Evolutionary conservation across 1,140 invertebrate genomes (phyloP).

Genomic region (Hypsibius dujardini): DNA sequence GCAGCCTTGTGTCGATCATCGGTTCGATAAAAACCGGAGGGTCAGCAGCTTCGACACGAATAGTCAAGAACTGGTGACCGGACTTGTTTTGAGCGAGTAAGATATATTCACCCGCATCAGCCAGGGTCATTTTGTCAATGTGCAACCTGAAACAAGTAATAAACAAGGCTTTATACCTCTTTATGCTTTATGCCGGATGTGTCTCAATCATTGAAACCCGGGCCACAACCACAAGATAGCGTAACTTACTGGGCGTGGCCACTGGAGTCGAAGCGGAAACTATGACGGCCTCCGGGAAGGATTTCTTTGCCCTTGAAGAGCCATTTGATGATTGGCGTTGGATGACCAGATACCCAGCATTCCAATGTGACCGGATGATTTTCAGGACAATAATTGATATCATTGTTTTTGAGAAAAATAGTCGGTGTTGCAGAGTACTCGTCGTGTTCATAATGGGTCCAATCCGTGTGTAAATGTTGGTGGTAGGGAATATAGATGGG

Average conservation of each 20-base stretch:
- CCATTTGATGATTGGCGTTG: slow-evolving; percentile 67
- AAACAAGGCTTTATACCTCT: too few relatives aligned
- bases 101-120: slow-evolving; percentile 55
- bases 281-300: slow-evolving; percentile 19
- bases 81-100: slow-evolving; percentile 22
- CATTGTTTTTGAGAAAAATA: background rate
- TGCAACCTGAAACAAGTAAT: too few relatives aligned
- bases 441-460: background rate
- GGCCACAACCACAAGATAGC: too few relatives aligned
- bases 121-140: slow-evolving; percentile 47
- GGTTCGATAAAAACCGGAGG: slow-evolving; percentile 70
- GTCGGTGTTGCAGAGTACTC: background rate
- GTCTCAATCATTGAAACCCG: too few relatives aligned
- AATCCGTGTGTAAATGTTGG: background rate
- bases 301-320: slow-evolving; percentile 55
- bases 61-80: background rate
- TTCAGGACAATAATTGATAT: background rate
- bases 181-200: too few relatives aligned
- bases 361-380: slow-evolving; percentile 31
- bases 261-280: background rate
- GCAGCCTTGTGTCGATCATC: slow-evolving; percentile 55
- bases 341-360: slow-evolving; percentile 60
- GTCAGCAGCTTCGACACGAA: slow-evolving; percentile 37
- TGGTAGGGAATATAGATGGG: slow-evolving; percentile 17
- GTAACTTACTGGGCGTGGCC: slow-evolving; percentile 45